Conservation (phyloP, 2,888 invertebrate species). For the Oxystoma pomonae region DNA sequence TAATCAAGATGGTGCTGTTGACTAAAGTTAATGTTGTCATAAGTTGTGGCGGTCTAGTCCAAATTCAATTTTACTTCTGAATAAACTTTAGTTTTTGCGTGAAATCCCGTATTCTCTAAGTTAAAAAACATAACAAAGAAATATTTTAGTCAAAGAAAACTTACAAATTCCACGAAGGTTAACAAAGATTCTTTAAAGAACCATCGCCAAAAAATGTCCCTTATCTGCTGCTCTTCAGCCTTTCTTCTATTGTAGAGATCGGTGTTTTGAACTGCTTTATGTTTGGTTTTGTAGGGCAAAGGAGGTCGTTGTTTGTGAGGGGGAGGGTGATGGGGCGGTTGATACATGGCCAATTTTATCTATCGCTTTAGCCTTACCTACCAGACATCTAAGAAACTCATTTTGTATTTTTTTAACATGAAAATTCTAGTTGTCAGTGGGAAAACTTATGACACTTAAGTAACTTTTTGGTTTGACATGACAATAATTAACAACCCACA, state of each 20-base stretch:
- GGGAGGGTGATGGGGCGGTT: background rate
- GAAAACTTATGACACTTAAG: too few relatives aligned
- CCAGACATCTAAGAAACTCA: background rate
- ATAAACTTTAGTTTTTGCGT: too few relatives aligned
- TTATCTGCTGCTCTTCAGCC: conserved; percentile 5
- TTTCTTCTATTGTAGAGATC: conserved; percentile 7
- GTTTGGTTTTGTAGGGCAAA: background rate
- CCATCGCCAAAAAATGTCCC: background rate
- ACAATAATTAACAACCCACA: background rate
- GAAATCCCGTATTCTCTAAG: too few relatives aligned
- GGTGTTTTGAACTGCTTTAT: conserved; percentile 20
- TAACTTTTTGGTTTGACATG: too few relatives aligned
- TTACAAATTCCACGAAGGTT: conserved; percentile 19
- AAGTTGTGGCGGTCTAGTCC: too few relatives aligned
- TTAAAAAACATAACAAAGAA: too few relatives aligned
- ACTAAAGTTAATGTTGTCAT: too few relatives aligned
- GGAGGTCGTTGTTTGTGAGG: background rate
- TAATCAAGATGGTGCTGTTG: too few relatives aligned
- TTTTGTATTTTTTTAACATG: background rate
- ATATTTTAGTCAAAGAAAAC: too few relatives aligned
- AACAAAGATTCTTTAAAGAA: conserved; percentile 15
- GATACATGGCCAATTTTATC: background rate
- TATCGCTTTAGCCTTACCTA: background rate
- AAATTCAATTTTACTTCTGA: too few relatives aligned
- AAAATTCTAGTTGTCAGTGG: background rate